phyloP scores from a whole-genome alignment of 2,888 invertebrate species.

The Perithous albicinctus region DNA sequence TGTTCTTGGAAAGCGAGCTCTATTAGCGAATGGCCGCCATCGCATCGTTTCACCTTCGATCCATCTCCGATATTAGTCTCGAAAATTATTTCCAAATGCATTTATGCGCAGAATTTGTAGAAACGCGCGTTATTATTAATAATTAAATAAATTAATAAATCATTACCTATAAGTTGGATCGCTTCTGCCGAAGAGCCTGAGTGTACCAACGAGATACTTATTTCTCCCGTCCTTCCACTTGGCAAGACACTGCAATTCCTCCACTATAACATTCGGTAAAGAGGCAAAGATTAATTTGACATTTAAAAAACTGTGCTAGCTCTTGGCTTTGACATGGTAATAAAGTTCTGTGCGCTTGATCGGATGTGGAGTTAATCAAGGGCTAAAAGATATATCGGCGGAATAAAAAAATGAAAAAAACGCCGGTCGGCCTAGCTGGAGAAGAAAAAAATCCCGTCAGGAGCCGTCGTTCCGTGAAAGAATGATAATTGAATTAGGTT shows the following conservation, averaged over 20 bases:
- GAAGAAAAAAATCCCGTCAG: constrained; percentile 74
- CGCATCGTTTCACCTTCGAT: constrained; percentile 42
- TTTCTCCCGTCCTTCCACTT: constrained; percentile 94
- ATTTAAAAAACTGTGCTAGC: not conserved
- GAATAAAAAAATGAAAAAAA: not conserved
- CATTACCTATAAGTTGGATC: constrained; percentile 92
- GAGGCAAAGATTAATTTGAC: constrained; percentile 28
- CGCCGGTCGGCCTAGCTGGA: not conserved
- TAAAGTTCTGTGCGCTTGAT: not conserved
- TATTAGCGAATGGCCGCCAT: constrained; percentile 43
- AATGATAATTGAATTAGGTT: constrained; percentile 80
- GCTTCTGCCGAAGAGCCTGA: constrained; percentile 88
- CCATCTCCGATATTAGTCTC: constrained; percentile 39
- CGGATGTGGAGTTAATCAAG: not conserved
- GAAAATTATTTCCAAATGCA: not conserved
- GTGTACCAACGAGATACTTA: constrained; percentile 91
- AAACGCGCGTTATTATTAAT: constrained; percentile 5
- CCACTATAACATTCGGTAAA: constrained; percentile 86
- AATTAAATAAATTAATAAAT: too few relatives aligned
- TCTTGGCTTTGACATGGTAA: constrained; percentile 5
- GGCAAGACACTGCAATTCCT: constrained; percentile 93
- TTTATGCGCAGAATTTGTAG: not conserved
- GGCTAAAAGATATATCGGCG: constrained; percentile 3
- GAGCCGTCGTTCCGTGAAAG: constrained; percentile 77
- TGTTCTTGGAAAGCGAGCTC: constrained; percentile 53